Conservation (phyloP, 2,797 vertebrate genomes). For the Vireo griseus region DNA sequence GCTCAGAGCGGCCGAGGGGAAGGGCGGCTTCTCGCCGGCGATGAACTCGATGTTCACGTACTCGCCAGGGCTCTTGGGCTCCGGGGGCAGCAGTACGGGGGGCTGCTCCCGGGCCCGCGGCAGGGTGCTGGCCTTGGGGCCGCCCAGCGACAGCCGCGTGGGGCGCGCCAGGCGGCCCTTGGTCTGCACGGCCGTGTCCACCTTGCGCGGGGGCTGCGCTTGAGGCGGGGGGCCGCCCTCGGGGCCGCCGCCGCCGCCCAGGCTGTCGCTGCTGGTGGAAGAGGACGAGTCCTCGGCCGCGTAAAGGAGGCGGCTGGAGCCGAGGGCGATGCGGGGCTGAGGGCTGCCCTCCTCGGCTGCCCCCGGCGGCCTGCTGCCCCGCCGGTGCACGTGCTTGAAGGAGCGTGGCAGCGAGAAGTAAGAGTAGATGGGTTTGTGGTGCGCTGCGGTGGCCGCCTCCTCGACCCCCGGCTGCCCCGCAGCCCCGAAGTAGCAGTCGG, state of each 20-base stretch:
- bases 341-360: slow-evolving; percentile 42
- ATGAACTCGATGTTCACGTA: slow-evolving; percentile 86
- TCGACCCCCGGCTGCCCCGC: slow-evolving; percentile 22
- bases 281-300: slow-evolving; percentile 82
- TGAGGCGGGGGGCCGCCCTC: slow-evolving; percentile 43
- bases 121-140: slow-evolving; percentile 83
- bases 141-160: slow-evolving; percentile 79
- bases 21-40: slow-evolving; percentile 68
- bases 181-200: slow-evolving; percentile 73
- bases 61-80: slow-evolving; percentile 85
- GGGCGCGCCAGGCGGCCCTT: slow-evolving; percentile 76
- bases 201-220: slow-evolving; percentile 68
- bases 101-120: slow-evolving; percentile 81
- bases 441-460: slow-evolving; percentile 44
- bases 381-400: slow-evolving; percentile 79
- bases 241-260: slow-evolving; percentile 68
- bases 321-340: slow-evolving; percentile 73
- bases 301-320: slow-evolving; percentile 75
- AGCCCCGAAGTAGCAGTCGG: slow-evolving; percentile 77
- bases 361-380: slow-evolving; percentile 3
- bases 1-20: slow-evolving; percentile 50
- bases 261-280: slow-evolving; percentile 83
- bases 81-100: slow-evolving; percentile 69
- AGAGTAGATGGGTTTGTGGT: slow-evolving; percentile 77
- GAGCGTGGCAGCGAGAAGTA: slow-evolving; percentile 87